Percentiles rank a stretch among this genome's conserved stretches.
These are phyloP conservation scores for Candoia aspera DNA, from an alignment of 2,113 vertebrate genomes.

Conservation along the genomic window DNA sequence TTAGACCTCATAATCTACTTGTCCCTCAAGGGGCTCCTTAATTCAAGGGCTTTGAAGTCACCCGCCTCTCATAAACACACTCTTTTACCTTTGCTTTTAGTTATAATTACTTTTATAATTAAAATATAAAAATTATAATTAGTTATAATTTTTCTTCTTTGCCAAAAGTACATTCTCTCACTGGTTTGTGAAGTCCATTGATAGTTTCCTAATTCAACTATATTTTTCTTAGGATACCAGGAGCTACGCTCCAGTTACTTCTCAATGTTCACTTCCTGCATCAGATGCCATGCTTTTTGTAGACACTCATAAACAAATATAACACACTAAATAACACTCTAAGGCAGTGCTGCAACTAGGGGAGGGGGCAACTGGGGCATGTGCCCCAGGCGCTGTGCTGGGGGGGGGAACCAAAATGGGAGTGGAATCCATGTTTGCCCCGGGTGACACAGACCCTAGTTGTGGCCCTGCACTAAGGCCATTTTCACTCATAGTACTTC, in stretches of 20 bases:
- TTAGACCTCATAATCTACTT: constrained; percentile 69
- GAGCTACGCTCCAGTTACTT: background rate
- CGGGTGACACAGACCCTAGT: too few relatives aligned
- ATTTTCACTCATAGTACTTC: background rate
- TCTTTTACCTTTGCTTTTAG: constrained; percentile 53
- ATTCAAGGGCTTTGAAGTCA: constrained; percentile 72
- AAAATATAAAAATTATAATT: too few relatives aligned
- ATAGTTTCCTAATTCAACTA: constrained; percentile 3
- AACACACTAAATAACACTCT: background rate
- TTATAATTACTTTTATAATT: constrained; percentile 61
- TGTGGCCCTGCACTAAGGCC: too few relatives aligned
- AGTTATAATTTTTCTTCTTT: constrained; percentile 40
- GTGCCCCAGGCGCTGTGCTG: too few relatives aligned
- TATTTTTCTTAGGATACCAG: background rate
- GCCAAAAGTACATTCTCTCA: constrained; percentile 38
- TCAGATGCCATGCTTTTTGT: background rate
- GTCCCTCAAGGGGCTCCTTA: constrained; percentile 71
- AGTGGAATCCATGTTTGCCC: too few relatives aligned
- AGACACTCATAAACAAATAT: background rate
- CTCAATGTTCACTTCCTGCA: background rate
- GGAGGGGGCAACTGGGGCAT: too few relatives aligned
- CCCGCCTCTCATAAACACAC: constrained; percentile 58
- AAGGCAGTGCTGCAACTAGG: too few relatives aligned
- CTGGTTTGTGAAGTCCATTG: background rate
- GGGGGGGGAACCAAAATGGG: too few relatives aligned